Percentiles rank a stretch among this genome's conserved stretches.
phyloP scores from a whole-genome alignment of 2,888 invertebrate genomes.

The Autographa gamma region DNA sequence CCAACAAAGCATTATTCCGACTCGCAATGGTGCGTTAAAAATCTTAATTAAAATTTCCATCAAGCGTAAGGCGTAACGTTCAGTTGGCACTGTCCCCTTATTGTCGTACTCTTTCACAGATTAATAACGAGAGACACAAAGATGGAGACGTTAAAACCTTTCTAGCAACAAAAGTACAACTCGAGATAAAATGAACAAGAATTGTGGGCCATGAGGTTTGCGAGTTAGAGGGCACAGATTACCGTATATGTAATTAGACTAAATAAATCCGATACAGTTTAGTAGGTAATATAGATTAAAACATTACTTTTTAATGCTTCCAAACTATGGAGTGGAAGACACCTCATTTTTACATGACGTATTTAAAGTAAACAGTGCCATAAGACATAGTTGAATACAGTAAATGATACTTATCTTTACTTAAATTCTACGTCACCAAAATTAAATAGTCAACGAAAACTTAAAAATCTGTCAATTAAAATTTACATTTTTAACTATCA shows the following conservation, averaged over 20 bases:
- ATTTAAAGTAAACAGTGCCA: too few relatives aligned
- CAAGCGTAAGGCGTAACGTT: slow-evolving; percentile 71
- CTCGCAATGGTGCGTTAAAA: slow-evolving; percentile 55
- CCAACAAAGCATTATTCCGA: slow-evolving; percentile 26
- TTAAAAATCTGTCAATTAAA: too few relatives aligned
- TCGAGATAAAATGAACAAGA: slow-evolving; percentile 79
- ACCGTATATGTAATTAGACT: background rate
- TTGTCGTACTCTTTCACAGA: slow-evolving; percentile 81
- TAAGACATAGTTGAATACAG: too few relatives aligned
- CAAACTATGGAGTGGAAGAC: too few relatives aligned
- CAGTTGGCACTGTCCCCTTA: slow-evolving; percentile 71
- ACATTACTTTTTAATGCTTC: too few relatives aligned
- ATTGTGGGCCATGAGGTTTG: slow-evolving; percentile 60
- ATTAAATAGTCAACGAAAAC: too few relatives aligned
- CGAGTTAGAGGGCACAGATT: slow-evolving; percentile 24
- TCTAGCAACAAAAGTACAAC: slow-evolving; percentile 77
- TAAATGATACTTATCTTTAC: too few relatives aligned
- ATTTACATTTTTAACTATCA: too few relatives aligned
- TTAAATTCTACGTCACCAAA: too few relatives aligned
- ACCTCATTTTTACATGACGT: too few relatives aligned
- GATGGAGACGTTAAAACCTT: slow-evolving; percentile 82
- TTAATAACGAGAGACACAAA: slow-evolving; percentile 82
- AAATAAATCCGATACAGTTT: too few relatives aligned
- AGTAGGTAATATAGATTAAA: too few relatives aligned
- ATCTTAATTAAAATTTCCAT: slow-evolving; percentile 76